A percentile compares a stretch with the other conserved stretches of the same genome.
phyloP scores from a whole-genome alignment of 2,888 invertebrate species.

The Caenorhabditis panamensis region DNA sequence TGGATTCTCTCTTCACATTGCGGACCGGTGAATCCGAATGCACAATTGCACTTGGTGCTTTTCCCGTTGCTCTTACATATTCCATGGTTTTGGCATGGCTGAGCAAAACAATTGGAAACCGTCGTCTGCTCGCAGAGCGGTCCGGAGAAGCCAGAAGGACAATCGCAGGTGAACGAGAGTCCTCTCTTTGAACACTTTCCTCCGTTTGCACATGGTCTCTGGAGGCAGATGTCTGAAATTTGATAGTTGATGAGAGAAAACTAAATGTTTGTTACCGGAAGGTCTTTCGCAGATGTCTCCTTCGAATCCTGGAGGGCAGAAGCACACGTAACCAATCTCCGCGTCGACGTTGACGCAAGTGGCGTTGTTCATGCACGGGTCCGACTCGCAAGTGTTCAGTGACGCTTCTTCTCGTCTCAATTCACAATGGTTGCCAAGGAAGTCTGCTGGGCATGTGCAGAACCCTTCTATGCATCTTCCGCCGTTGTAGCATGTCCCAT shows the following conservation, averaged over 20 bases:
- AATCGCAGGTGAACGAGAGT: constrained; percentile 89
- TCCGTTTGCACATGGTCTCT: constrained; percentile 63
- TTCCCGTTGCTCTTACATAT: constrained; percentile 89
- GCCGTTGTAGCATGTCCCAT: constrained; percentile 73
- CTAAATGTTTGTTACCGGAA: constrained; percentile 2
- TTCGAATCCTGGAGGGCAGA: constrained; percentile 92
- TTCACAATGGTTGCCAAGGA: constrained; percentile 62
- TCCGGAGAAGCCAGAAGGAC: constrained; percentile 93
- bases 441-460: constrained; percentile 57
- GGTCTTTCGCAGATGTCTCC: constrained; percentile 91
- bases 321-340: constrained; percentile 90
- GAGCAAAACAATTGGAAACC: background rate
- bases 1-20: constrained; percentile 92
- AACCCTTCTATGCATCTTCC: constrained; percentile 65
- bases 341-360: constrained; percentile 83
- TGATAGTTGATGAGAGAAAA: background rate
- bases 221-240: constrained; percentile 33
- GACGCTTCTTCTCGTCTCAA: constrained; percentile 28
- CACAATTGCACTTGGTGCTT: constrained; percentile 90
- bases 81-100: constrained; percentile 89
- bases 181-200: constrained; percentile 58
- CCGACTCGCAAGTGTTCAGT: constrained; percentile 53
- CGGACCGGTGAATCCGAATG: constrained; percentile 86
- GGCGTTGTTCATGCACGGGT: constrained; percentile 66
- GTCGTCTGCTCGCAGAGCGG: constrained; percentile 85